phyloP scores from a whole-genome alignment of 1,140 invertebrate genomes.

The Gyrodactylus bullatarudis region DNA sequence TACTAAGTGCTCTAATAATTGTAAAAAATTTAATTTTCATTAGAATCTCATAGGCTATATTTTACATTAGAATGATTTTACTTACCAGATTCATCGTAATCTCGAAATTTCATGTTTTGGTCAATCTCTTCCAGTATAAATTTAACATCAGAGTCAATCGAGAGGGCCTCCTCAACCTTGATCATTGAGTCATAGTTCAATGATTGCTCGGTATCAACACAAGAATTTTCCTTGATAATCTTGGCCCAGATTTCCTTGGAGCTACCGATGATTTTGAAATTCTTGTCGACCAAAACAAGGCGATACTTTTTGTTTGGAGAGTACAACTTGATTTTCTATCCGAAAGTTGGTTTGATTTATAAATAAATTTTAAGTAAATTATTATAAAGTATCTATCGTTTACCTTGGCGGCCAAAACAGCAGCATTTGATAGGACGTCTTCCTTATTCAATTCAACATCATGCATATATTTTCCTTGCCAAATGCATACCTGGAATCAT shows the following conservation, averaged over 20 bases:
- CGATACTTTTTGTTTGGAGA: not conserved
- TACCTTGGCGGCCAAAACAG: not conserved
- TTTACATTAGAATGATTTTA: too few relatives aligned
- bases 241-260: not conserved
- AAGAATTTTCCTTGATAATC: not conserved
- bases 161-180: not conserved
- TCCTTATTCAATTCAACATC: too few relatives aligned
- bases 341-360: not conserved
- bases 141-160: not conserved
- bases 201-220: not conserved
- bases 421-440: not conserved
- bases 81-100: too few relatives aligned
- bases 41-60: too few relatives aligned
- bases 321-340: not conserved
- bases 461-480: too few relatives aligned
- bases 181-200: not conserved
- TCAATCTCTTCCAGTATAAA: not conserved
- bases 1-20: too few relatives aligned
- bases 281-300: not conserved
- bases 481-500: too few relatives aligned
- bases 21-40: too few relatives aligned
- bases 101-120: too few relatives aligned
- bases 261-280: not conserved
- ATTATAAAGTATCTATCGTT: too few relatives aligned
- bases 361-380: not conserved